Base-by-base conservation (phyloP, 2,113 vertebrate genomes). In the Calypte anna region DNA sequence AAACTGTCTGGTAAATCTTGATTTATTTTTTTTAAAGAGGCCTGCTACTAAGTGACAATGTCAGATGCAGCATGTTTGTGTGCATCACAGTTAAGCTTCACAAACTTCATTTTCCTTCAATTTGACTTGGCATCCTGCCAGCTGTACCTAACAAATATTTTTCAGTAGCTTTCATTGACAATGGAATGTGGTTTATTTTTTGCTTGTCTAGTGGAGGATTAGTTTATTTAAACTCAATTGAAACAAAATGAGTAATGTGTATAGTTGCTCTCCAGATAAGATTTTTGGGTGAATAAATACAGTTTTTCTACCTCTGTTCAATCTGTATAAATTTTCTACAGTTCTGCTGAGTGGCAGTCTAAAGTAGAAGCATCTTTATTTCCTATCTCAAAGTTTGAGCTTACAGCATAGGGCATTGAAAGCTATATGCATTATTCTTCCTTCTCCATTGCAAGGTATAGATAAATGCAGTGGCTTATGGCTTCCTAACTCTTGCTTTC, bases 401-500 rank as follows among this genome's bases (percentile, higher is more conserved):
- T 57, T 73, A 9, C 2, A 66, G 7, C 6, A 3, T 8, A 46
- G 20, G 14, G 15, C 10, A 28, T 64, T 68, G 57, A 23, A 86
- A 59, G 76, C 7, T 68, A 12, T 3, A 33, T 28, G 14, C 3
- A 44, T 67, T 70, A 12, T 25, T 69, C 1, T 69, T 77, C 23
- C 30, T 57, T 58, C 13, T 63, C 3, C 8, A 0, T 40, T 68
- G 23, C n/a, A 72, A 44, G 22, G 2, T 53, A 11, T 30, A 50
- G 14, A 58, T 62, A 72, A 21, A 14, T 91, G 31, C 50, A 84
- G 4, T 21, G 70, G 31, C 10, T 51, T 77, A 76, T 30, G 16
- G 24, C 15, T 61, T 94, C 89, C 72, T 96, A 82, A 92, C 76
- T 59, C 88, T 78, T 46, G 54, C 1, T 88, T 27, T 94, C 46